Base-by-base conservation (phyloP, 30 jellyfish, hydroid and myxozoan species). In the Rhopilema esculentum region DNA sequence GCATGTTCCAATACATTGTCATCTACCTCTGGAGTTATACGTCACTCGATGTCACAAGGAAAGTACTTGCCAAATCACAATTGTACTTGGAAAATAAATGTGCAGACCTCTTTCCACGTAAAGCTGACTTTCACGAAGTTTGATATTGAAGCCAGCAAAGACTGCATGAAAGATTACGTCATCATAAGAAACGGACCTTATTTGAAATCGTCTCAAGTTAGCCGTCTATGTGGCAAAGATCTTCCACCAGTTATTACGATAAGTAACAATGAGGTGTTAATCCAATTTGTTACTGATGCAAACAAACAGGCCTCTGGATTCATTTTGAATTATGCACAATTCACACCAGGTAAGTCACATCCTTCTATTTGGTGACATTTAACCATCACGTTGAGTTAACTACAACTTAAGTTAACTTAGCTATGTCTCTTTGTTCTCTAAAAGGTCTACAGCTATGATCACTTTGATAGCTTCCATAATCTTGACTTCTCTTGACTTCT, bases 1-100 rank as follows among this genome's bases (percentile, higher is more conserved):
- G 80, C 80, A 52, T 70, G 80, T 28, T 0, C 49, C 25, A 24
- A 28, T 28, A 28, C 1, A 28, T 28, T 28, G 16, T 19, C 80
- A 25, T 27, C 65, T 7, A 28, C 18, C 65, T 1, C 32, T 15
- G 80, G 80, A 52, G 20, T 30, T 1, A 28, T 70, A 20, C 65
- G 65, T 0, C 80, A 61, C 4, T 61, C 40, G 28, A 23, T 70
- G 1, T 24, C 80, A 1, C 19, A 28, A 27, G 80, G 80, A 27
- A 70, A 28, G 23, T 70, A 70, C 65, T 16, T 70, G 80, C 80
- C 80, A 1, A 70, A 70, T 24, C 80, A 25, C 80, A 70, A 70
- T 28, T 70, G 80, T 0, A 70, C 80, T 8, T 70, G 80, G 80
- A 20, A 70, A 4, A 70, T 70, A 0, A 1, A 61, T 6, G 64